Percentiles rank a stretch among this genome's conserved stretches.
Evolutionary conservation across 2,888 invertebrate genomes (phyloP).

Genomic region (Kryphioiulus occultus): DNA sequence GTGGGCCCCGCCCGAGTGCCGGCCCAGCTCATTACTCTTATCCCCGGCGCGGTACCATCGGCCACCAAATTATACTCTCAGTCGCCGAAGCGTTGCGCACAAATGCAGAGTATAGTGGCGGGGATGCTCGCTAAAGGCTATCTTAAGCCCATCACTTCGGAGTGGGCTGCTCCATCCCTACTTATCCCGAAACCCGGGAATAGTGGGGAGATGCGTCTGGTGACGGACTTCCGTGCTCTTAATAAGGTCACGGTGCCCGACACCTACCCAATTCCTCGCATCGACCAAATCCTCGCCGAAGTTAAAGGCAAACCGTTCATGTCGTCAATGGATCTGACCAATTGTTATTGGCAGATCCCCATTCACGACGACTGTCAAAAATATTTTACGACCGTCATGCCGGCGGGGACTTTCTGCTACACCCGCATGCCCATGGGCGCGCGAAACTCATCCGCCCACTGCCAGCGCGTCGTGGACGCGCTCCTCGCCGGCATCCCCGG

Average conservation of each 20-base stretch:
- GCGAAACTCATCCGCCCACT: not conserved
- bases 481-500: not conserved
- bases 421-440: not conserved
- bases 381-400: not conserved
- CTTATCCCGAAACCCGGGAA: not conserved
- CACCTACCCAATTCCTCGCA: not conserved
- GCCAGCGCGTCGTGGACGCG: not conserved
- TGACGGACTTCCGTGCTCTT: not conserved
- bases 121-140: not conserved
- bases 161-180: not conserved
- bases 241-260: not conserved
- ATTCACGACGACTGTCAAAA: not conserved
- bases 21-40: not conserved
- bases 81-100: not conserved
- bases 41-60: not conserved
- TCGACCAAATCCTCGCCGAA: not conserved
- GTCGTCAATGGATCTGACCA: not conserved
- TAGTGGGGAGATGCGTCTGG: not conserved
- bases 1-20: not conserved
- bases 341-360: not conserved
- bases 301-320: not conserved
- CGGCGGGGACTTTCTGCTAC: not conserved
- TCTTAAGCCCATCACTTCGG: not conserved
- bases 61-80: not conserved
- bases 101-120: too few relatives aligned